Conservation (phyloP, 2,797 vertebrate genomes). For the Coreius guichenoti region DNA sequence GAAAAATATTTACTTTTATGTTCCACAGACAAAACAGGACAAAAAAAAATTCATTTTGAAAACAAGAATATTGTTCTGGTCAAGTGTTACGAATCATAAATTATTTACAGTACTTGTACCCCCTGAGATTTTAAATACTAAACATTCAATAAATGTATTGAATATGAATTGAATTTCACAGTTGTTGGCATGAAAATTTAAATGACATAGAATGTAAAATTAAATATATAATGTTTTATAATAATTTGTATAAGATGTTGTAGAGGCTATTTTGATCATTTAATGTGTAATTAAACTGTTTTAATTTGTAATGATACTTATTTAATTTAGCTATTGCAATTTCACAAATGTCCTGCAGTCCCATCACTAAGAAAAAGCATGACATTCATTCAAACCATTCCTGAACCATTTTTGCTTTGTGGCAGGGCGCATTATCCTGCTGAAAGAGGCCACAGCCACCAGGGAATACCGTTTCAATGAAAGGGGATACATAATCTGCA, state of each 20-base stretch:
- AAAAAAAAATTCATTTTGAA: background rate
- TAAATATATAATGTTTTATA: background rate
- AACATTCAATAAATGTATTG: background rate
- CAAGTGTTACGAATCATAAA: background rate
- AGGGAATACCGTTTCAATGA: too few relatives aligned
- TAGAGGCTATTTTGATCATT: background rate
- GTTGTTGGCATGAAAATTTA: too few relatives aligned
- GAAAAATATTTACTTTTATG: background rate
- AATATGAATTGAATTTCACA: background rate
- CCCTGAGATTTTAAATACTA: background rate
- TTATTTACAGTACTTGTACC: background rate
- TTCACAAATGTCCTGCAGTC: background rate
- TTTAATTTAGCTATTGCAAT: background rate
- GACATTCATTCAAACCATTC: too few relatives aligned
- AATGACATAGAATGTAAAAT: background rate
- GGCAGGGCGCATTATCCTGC: too few relatives aligned
- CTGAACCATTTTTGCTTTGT: too few relatives aligned
- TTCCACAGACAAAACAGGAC: background rate
- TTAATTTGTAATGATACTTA: background rate
- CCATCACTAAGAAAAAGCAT: background rate
- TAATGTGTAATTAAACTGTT: background rate
- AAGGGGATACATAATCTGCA: too few relatives aligned
- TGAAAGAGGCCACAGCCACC: too few relatives aligned
- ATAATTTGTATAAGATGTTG: background rate
- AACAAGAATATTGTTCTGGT: background rate